These are phyloP conservation scores for Phymastichus coffea DNA, from an alignment of 1,140 invertebrate species.

Conservation along the genomic window DNA sequence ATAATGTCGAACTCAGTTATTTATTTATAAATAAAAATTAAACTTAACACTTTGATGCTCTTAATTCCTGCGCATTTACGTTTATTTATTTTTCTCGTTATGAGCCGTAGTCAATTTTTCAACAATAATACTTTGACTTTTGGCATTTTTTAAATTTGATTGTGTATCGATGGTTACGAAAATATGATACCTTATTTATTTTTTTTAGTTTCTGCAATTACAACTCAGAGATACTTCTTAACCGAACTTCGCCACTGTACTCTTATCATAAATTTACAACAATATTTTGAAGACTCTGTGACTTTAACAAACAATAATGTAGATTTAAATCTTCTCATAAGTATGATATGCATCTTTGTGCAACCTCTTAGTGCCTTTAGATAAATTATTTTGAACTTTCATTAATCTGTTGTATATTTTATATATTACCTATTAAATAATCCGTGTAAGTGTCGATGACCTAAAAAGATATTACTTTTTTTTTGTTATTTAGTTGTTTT, in stretches of 20 bases:
- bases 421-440: not conserved
- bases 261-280: slow-evolving; percentile 20
- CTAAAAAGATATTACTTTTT: slow-evolving; percentile 7
- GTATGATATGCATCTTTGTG: slow-evolving; percentile 21
- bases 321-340: not conserved
- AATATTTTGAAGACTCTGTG: slow-evolving; percentile 30
- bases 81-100: slow-evolving; percentile 3
- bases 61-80: slow-evolving; percentile 19
- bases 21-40: not conserved
- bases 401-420: slow-evolving; percentile 1
- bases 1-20: slow-evolving; percentile 19
- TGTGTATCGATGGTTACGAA: slow-evolving; percentile 23
- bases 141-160: slow-evolving; percentile 10
- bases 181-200: slow-evolving; percentile 22
- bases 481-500: slow-evolving; percentile 2
- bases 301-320: slow-evolving; percentile 26
- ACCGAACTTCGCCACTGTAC: slow-evolving; percentile 14
- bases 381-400: slow-evolving; percentile 3
- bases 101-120: slow-evolving; percentile 9
- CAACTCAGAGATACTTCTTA: not conserved
- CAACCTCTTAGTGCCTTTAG: slow-evolving; percentile 16
- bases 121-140: slow-evolving; percentile 11
- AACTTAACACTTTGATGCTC: slow-evolving; percentile 10
- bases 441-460: slow-evolving; percentile 12
- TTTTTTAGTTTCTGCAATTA: slow-evolving; percentile 1